Evolutionary conservation across 2,113 vertebrate species (phyloP).

Genomic region (Osmerus eperlanus): DNA sequence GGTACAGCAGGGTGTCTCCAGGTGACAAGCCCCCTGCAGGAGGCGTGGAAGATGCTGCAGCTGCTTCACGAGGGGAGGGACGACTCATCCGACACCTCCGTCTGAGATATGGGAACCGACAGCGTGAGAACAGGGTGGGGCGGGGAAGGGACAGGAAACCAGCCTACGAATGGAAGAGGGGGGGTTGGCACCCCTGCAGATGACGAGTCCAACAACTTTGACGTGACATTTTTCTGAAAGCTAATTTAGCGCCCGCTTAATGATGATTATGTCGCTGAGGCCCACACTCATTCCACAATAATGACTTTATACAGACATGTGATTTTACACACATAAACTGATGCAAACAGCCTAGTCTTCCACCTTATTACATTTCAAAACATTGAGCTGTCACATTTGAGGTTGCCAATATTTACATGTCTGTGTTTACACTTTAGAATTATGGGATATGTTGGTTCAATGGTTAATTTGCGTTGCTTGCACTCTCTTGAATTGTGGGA

Average conservation of each 20-base stretch:
- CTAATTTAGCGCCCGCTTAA: conserved; percentile 64
- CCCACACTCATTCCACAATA: conserved; percentile 26
- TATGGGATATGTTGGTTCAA: too few relatives aligned
- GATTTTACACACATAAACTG: not conserved
- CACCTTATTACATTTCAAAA: not conserved
- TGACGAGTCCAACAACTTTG: conserved; percentile 57
- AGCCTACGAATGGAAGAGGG: not conserved
- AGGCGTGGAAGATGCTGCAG: conserved; percentile 28
- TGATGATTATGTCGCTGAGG: conserved; percentile 43
- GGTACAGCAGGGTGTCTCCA: conserved; percentile 36
- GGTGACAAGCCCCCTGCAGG: conserved; percentile 52
- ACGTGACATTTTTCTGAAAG: conserved; percentile 65
- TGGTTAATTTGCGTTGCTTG: too few relatives aligned
- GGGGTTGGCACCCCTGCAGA: conserved; percentile 38
- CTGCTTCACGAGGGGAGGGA: conserved; percentile 42
- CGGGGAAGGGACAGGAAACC: not conserved
- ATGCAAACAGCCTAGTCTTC: not conserved
- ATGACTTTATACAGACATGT: conserved; percentile 13
- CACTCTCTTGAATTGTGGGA: too few relatives aligned
- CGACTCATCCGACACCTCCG: conserved; percentile 54
- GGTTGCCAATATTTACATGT: not conserved
- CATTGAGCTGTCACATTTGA: not conserved
- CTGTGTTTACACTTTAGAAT: too few relatives aligned
- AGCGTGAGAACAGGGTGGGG: conserved; percentile 32
- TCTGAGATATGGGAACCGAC: conserved; percentile 64